Evolutionary conservation across 2,113 vertebrate genomes (phyloP), one percentile per base, ranked within the genome.

Genomic region (Mormoops blainvillei): DNA sequence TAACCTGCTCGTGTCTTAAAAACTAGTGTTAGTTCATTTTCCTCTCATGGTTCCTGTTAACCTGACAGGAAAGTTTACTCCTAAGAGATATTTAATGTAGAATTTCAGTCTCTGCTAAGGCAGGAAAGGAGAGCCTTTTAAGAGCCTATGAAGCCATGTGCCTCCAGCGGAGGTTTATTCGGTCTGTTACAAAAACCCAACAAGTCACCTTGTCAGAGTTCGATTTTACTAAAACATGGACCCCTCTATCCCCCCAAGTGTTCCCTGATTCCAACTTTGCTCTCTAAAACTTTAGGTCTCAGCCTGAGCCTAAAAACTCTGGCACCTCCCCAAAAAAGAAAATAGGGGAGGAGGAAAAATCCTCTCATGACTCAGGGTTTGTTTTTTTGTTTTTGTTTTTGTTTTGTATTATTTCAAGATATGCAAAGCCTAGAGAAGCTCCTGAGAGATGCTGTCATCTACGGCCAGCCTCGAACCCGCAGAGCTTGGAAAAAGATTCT

Each of bases 401-500:
- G 95, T 74, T 97, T 91, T 28, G 56, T 95, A 65, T 97, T 81
- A 91, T 97, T 97, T 98, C 73, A 98, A 99, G 99, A 99, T 93
- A 98, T 99, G 97, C 98, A 99, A 93, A 99, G 98, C 97, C 98
- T 99, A 54, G 99, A 99, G 96, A 99, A 98, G 68, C 96, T 99
- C 97, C 98, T 99, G 77, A 99, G 98, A 95, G 99, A 99, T 16
- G 99, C 99, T 7, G 95, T 99, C 96, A 98, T 99, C 97, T 98
- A 98, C 1, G 99, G 99, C 22, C 99, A 99, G 95, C 99, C 99
- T 94, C 99, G 99, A 94, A 99, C 98, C 1, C 99, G 92, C 93
- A 98, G 99, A 97, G 99, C 99, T 54, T 99, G 99, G 99, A 99
- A 97, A 97, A 99, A 99, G 98, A 99, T 99, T 96, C 99, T 99